phyloP scores from a whole-genome alignment of 2,113 vertebrate species.

The Lamprotornis superbus region DNA sequence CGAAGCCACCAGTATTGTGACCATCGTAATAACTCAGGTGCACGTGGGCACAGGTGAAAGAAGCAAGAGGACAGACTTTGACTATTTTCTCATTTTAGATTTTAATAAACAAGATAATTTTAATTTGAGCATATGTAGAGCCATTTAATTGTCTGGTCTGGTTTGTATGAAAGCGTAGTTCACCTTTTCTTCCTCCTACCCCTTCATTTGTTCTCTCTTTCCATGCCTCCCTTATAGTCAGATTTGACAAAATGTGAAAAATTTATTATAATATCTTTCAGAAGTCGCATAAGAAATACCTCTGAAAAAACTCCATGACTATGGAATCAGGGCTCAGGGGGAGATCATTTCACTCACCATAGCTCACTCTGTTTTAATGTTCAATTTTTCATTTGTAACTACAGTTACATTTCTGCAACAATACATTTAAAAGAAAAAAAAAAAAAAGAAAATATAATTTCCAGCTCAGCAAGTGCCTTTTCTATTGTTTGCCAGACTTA shows the following conservation, averaged over 20 bases:
- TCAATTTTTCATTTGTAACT: conserved; percentile 9
- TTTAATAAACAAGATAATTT: not conserved
- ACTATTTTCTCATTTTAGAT: not conserved
- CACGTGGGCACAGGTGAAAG: not conserved
- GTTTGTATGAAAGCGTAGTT: not conserved
- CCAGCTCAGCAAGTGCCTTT: not conserved
- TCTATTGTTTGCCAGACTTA: not conserved
- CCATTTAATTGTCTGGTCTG: not conserved
- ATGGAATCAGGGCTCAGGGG: not conserved
- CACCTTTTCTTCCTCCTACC: not conserved
- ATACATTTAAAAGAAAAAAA: not conserved
- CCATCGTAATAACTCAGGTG: not conserved
- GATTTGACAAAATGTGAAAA: conserved; percentile 9
- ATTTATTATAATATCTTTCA: not conserved
- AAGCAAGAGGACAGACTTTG: not conserved
- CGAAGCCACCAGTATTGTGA: not conserved
- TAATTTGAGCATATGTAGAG: not conserved
- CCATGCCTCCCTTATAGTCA: not conserved
- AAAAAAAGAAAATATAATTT: not conserved
- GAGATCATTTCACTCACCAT: not conserved
- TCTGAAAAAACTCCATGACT: not conserved
- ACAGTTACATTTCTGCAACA: not conserved
- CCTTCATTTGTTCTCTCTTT: not conserved
- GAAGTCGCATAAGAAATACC: not conserved
- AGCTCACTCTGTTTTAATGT: not conserved